Percentiles rank a stretch among this genome's conserved stretches.
These are phyloP conservation scores for Gymnocephalus cernua DNA, from an alignment of 2,113 vertebrate species.

Conservation along the genomic window DNA sequence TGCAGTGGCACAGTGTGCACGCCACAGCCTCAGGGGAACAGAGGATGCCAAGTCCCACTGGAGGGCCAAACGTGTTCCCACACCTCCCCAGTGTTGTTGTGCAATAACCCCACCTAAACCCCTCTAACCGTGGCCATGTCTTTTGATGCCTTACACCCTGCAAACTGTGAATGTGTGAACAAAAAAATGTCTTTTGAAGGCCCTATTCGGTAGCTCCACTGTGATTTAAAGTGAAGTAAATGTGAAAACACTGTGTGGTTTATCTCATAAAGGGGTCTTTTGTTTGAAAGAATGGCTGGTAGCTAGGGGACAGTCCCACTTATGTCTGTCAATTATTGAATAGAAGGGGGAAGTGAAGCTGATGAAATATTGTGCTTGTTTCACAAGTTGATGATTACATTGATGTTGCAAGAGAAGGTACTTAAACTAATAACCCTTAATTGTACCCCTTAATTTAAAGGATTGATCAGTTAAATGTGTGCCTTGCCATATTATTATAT, in stretches of 20 bases:
- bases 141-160: conserved; percentile 80
- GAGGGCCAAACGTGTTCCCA: conserved; percentile 6
- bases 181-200: not conserved
- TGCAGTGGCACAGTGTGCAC: not conserved
- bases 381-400: not conserved
- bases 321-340: conserved; percentile 7
- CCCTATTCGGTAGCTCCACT: conserved; percentile 33
- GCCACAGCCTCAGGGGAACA: conserved; percentile 17
- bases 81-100: conserved; percentile 45
- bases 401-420: conserved; percentile 7
- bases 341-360: not conserved
- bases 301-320: not conserved
- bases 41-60: conserved; percentile 12
- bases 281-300: conserved; percentile 4
- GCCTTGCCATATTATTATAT: conserved; percentile 56
- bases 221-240: conserved; percentile 35
- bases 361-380: conserved; percentile 5
- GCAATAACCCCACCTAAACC: conserved; percentile 48
- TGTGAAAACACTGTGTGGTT: conserved; percentile 34
- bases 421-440: conserved; percentile 1
- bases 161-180: conserved; percentile 72
- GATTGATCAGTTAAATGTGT: conserved; percentile 42
- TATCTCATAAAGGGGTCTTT: not conserved
- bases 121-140: conserved; percentile 41
- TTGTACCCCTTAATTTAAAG: conserved; percentile 28